Evolutionary conservation across 2,888 invertebrate species (phyloP), one percentile per base, ranked within the genome.

Genomic region (Trachelus stipa): DNA sequence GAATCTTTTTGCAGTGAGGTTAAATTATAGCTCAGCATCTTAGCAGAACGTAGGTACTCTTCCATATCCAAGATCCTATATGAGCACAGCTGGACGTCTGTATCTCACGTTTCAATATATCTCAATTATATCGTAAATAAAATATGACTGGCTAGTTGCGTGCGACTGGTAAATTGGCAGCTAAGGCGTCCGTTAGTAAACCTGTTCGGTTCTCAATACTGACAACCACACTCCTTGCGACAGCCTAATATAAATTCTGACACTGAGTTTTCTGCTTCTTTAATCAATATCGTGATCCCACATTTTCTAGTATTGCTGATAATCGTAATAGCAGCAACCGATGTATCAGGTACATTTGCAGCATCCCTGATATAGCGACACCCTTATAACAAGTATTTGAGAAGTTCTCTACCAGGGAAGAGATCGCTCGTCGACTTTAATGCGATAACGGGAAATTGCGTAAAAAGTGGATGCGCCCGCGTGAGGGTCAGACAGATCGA

Each of bases 41-140:
- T 68, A 77, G 75, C 77, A 73, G 77, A 74, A 78, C 76, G 76
- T 76, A 79, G 75, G 83, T 81, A 82, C 81, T 81, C 80, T 82
- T 83, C 79, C 82, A 40, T 40, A 40, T 40, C 15, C 40, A 40
- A 40, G 40, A 40, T 69, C 11, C 31, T 30, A 79, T 79, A 79
- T 77, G 79, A 81, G 78, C 86, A 77, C 88, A 87, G 85, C 86
- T 86, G 85, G 87, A 88, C 85, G 86, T 86, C 86, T 85, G 83
- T 85, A 85, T 88, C 86, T 85, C 85, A 81, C 85, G 84, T 88
- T 88, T 88, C 88, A 87, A 88, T 88, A 87, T 88, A 88, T 89
- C 89, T 89, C 88, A 89, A 89, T 89, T 89, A 89, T 88, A 88
- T 88, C 88, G 87, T 89, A 89, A 89, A 89, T 89, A 89, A 89